Conservation (phyloP, 2,113 vertebrate species). For the Suricata suricatta region DNA sequence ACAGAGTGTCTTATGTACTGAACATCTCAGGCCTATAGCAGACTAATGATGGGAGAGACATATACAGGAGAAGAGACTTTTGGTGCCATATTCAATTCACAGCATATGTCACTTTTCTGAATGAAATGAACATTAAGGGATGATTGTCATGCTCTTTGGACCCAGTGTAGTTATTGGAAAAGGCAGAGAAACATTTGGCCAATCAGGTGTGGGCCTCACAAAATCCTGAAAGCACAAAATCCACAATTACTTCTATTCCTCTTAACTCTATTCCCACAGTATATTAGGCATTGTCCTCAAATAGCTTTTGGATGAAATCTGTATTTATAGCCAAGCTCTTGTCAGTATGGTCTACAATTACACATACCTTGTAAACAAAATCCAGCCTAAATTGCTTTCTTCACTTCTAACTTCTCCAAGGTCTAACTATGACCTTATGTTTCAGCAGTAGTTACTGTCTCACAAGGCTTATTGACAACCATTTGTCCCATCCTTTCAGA, state of each 20-base stretch:
- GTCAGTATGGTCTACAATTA: conserved; percentile 28
- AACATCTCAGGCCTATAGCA: not conserved
- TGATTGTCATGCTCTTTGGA: conserved; percentile 53
- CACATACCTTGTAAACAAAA: conserved; percentile 53
- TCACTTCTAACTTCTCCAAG: conserved; percentile 35
- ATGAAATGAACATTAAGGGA: conserved; percentile 71
- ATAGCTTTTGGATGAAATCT: conserved; percentile 50
- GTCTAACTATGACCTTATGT: conserved; percentile 18
- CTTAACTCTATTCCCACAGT: conserved; percentile 69
- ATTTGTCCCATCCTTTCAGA: conserved; percentile 12
- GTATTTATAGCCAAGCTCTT: conserved; percentile 25
- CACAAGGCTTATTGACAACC: not conserved
- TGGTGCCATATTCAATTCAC: conserved; percentile 18
- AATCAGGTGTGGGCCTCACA: conserved; percentile 60
- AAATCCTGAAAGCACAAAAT: conserved; percentile 76
- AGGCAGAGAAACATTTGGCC: conserved; percentile 64
- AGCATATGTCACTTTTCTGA: conserved; percentile 21
- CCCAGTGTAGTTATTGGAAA: conserved; percentile 49
- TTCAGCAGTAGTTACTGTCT: conserved; percentile 46
- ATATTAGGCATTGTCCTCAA: conserved; percentile 38
- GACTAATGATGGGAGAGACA: conserved; percentile 29
- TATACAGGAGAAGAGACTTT: not conserved
- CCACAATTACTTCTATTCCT: conserved; percentile 24
- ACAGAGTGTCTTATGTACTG: not conserved
- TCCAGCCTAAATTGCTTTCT: conserved; percentile 50